Conservation (phyloP, 2,113 vertebrate genomes). For the Gallinago paraguaiae region DNA sequence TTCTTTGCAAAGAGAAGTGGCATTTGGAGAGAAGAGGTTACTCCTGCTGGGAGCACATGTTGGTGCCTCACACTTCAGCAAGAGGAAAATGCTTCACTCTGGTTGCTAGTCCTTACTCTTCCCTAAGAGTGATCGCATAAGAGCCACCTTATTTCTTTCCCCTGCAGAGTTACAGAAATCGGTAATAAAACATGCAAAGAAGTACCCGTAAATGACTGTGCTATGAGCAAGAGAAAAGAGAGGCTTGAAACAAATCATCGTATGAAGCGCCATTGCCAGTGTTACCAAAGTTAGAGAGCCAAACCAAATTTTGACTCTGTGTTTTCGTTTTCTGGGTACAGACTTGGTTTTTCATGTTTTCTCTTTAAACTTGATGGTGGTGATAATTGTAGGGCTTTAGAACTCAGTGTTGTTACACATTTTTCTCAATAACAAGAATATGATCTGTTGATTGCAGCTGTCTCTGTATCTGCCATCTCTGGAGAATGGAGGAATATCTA, state of each 20-base stretch:
- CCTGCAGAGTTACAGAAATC: not conserved
- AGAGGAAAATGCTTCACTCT: not conserved
- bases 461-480: conserved; percentile 47
- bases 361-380: not conserved
- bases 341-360: conserved; percentile 12
- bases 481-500: conserved; percentile 57
- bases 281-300: not conserved
- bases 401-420: not conserved
- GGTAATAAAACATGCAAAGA: not conserved
- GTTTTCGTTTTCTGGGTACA: not conserved
- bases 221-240: not conserved
- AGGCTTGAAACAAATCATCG: not conserved
- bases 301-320: not conserved
- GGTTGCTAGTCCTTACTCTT: not conserved
- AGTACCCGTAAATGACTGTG: not conserved
- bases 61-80: not conserved
- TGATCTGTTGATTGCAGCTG: conserved; percentile 53
- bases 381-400: not conserved
- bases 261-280: not conserved
- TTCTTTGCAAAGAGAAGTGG: not conserved
- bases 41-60: not conserved
- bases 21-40: not conserved
- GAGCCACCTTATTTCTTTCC: conserved; percentile 1
- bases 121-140: not conserved
- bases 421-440: conserved; percentile 38